Conservation (phyloP, 2,888 invertebrate genomes). For the Erynnis tages region DNA sequence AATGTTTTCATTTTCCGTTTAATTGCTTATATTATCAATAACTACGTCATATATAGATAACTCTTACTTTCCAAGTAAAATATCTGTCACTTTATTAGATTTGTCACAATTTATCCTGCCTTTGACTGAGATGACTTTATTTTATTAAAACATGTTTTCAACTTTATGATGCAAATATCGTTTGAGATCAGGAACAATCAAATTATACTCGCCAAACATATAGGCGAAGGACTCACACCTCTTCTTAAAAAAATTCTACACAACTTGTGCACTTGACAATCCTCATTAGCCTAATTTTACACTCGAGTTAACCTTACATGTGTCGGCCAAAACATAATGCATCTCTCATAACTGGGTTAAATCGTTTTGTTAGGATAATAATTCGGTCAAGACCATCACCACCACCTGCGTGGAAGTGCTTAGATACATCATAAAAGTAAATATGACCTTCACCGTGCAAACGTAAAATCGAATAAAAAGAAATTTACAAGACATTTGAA, state of each 20-base stretch:
- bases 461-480: neutral
- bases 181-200: constrained; percentile 1
- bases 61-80: too few relatives aligned
- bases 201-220: constrained; percentile 13
- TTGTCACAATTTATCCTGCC: too few relatives aligned
- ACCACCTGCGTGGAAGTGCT: constrained; percentile 29
- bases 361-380: constrained; percentile 55
- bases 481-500: neutral
- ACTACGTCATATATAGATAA: too few relatives aligned
- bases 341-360: constrained; percentile 63
- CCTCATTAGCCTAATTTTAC: constrained; percentile 51
- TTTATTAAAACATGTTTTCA: neutral
- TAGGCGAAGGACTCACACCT: constrained; percentile 37
- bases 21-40: too few relatives aligned
- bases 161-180: neutral
- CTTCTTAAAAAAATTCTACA: constrained; percentile 33
- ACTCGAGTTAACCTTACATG: constrained; percentile 42
- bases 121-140: too few relatives aligned
- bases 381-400: constrained; percentile 64
- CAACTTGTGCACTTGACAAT: constrained; percentile 39
- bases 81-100: too few relatives aligned
- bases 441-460: neutral
- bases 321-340: constrained; percentile 56
- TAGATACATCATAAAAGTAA: neutral
- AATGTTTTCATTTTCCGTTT: too few relatives aligned